phyloP scores from a whole-genome alignment of 2,113 vertebrate genomes.

The rabbit (Oryctolagus cuniculus) region DNA sequence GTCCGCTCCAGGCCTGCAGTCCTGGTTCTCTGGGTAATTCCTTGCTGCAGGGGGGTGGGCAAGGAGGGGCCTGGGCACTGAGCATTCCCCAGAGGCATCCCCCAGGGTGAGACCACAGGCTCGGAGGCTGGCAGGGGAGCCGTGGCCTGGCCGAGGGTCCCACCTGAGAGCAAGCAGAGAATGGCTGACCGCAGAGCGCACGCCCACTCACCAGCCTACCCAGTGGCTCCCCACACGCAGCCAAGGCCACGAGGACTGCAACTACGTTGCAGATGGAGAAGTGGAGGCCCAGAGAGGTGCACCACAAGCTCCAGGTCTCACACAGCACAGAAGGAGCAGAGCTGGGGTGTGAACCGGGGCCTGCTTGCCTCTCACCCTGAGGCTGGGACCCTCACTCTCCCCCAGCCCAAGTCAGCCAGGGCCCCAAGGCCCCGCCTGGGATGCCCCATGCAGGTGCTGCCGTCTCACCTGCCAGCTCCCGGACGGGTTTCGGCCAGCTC shows the following conservation, averaged over 20 bases:
- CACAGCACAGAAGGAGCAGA: not conserved
- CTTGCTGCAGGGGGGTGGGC: no score
- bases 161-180: fast-evolving
- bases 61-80: fast-evolving
- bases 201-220: not conserved
- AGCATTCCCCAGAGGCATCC: not conserved
- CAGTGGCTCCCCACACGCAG: not conserved
- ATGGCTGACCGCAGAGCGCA: not conserved
- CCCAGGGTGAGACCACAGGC: not conserved
- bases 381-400: fast-evolving
- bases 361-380: no score
- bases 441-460: not conserved
- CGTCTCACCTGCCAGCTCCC: constrained; percentile 16
- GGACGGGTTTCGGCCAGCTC: not conserved
- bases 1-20: no score
- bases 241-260: not conserved
- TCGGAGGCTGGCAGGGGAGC: not conserved
- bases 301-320: not conserved
- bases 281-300: not conserved
- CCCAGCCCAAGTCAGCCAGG: not conserved
- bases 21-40: not conserved
- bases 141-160: not conserved
- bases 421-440: not conserved
- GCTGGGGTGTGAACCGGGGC: not conserved
- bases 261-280: not conserved